Evolutionary conservation across 2,113 vertebrate genomes (phyloP).

Genomic region (Pelvicachromis taeniatus): DNA sequence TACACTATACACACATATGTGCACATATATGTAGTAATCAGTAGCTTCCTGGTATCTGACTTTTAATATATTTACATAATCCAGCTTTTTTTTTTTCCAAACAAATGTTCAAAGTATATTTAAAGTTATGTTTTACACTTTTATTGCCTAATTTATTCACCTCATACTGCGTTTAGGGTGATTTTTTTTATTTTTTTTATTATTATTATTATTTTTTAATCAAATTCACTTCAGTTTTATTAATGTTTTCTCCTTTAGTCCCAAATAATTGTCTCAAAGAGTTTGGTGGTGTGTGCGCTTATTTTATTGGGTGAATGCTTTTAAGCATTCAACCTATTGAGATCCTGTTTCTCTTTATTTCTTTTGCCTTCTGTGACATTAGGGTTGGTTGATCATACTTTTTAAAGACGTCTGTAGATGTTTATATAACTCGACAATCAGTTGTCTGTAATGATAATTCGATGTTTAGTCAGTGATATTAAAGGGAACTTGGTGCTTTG

Average conservation of each 20-base stretch:
- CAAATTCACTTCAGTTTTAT: background rate
- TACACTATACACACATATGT: background rate
- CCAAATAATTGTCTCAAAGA: background rate
- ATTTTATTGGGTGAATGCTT: no score
- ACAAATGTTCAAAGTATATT: background rate
- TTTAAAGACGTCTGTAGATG: background rate
- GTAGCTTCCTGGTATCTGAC: background rate
- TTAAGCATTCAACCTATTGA: no score
- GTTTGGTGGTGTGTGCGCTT: background rate
- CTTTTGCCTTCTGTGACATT: no score
- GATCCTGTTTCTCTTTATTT: no score
- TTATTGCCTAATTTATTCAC: background rate
- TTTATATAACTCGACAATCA: background rate
- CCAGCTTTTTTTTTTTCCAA: background rate
- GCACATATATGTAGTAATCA: fast-evolving
- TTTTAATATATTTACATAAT: background rate
- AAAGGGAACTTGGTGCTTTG: background rate
- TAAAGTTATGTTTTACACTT: background rate
- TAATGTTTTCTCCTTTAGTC: background rate
- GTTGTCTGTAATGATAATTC: background rate
- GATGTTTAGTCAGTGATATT: background rate
- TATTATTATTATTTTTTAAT: no score
- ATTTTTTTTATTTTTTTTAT: no score
- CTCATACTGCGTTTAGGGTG: background rate
- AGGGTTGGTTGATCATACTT: background rate